These are phyloP conservation scores for Numenius phaeopus DNA, from an alignment of 2,797 vertebrate species.

Conservation along the genomic window DNA sequence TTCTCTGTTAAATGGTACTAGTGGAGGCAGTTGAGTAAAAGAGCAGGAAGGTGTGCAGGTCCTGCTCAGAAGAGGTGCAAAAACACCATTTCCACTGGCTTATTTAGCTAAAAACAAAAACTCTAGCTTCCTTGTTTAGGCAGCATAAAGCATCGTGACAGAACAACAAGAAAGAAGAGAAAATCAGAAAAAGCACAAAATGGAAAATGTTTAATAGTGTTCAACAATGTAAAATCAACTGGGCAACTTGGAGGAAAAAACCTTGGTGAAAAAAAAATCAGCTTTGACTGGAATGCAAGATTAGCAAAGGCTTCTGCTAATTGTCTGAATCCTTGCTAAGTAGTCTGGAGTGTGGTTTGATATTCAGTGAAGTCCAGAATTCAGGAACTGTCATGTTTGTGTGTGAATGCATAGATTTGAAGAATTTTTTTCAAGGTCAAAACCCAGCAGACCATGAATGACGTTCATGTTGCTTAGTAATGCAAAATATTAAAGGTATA, in stretches of 20 bases:
- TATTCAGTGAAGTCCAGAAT: not conserved
- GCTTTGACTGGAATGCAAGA: not conserved
- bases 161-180: not conserved
- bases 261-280: not conserved
- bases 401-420: too few relatives aligned
- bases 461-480: not conserved
- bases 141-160: accelerated
- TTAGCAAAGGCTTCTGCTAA: not conserved
- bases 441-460: not conserved
- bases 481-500: not conserved
- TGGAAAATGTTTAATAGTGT: not conserved
- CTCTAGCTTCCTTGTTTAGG: not conserved
- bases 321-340: not conserved
- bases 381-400: not conserved
- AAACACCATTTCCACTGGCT: not conserved
- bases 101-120: not conserved
- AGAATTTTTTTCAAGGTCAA: not conserved
- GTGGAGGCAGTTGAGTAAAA: not conserved
- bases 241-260: not conserved
- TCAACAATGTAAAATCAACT: not conserved
- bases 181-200: not conserved
- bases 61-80: not conserved
- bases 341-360: not conserved
- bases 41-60: not conserved
- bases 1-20: not conserved